phyloP scores from a whole-genome alignment of 2,797 vertebrate species.

The Crypturellus tataupa region DNA sequence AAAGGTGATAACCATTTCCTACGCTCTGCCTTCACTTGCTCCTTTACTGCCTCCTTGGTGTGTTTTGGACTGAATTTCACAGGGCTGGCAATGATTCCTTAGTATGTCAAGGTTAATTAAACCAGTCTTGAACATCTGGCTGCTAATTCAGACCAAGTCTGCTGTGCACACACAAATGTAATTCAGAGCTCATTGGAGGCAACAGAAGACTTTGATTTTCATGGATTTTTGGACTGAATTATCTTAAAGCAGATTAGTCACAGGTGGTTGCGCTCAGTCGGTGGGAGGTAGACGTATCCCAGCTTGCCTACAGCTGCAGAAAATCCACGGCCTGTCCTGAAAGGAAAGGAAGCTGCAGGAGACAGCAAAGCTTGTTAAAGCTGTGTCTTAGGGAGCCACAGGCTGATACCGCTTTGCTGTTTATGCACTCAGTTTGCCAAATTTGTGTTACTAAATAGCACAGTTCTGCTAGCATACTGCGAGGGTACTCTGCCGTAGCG shows the following conservation, averaged over 20 bases:
- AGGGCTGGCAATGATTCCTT: rapidly evolving
- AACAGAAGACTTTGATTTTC: neutral
- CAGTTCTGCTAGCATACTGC: neutral
- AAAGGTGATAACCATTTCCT: neutral
- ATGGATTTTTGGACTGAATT: neutral
- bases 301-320: neutral
- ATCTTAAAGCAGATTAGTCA: neutral
- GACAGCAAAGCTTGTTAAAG: neutral
- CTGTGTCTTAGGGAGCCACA: rapidly evolving
- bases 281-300: neutral
- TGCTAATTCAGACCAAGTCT: neutral
- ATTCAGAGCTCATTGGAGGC: neutral
- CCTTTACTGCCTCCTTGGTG: rapidly evolving
- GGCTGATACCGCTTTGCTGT: neutral
- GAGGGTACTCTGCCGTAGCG: neutral
- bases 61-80: rapidly evolving
- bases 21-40: rapidly evolving
- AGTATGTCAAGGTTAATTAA: neutral
- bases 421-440: neutral
- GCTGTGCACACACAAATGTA: rapidly evolving
- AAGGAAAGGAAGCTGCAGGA: neutral
- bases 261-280: rapidly evolving
- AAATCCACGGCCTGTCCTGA: neutral
- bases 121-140: neutral
- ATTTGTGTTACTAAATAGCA: neutral